Evolutionary conservation across 2,113 vertebrate genomes (phyloP).

Genomic region (Chaetorhynchus papuensis): DNA sequence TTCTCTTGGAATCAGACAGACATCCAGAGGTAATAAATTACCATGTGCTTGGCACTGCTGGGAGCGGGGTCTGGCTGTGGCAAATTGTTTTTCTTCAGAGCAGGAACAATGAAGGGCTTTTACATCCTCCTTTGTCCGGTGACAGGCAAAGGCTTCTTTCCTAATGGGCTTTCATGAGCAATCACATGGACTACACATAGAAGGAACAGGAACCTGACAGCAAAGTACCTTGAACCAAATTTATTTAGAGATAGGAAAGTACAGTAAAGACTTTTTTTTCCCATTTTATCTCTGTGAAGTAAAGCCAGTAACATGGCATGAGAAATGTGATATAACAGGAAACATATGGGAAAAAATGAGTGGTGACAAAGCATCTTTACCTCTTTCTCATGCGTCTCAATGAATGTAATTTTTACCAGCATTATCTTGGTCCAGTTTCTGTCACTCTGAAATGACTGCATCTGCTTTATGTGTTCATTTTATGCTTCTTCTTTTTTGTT

Average conservation of each 20-base stretch:
- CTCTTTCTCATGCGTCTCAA: background rate
- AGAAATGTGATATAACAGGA: background rate
- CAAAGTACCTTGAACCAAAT: background rate
- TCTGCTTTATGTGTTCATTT: background rate
- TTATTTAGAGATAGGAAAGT: background rate
- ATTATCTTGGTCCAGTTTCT: background rate
- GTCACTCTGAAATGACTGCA: background rate
- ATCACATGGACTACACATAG: background rate
- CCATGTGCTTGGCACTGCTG: background rate
- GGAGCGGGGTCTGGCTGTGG: background rate
- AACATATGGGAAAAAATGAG: background rate
- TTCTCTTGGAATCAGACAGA: conserved; percentile 54
- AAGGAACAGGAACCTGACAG: background rate
- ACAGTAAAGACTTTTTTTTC: background rate
- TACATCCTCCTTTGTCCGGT: background rate
- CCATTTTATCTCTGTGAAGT: background rate
- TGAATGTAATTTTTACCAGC: background rate
- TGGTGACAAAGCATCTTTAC: background rate
- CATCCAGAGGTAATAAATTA: conserved; percentile 58
- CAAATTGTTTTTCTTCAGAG: conserved; percentile 43
- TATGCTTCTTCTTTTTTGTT: background rate
- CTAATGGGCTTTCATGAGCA: background rate
- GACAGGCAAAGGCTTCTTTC: conserved; percentile 11
- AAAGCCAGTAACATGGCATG: background rate
- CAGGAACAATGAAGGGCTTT: conserved; percentile 17